Conservation (phyloP, 1,140 invertebrate species). For the Asobara japonica region DNA sequence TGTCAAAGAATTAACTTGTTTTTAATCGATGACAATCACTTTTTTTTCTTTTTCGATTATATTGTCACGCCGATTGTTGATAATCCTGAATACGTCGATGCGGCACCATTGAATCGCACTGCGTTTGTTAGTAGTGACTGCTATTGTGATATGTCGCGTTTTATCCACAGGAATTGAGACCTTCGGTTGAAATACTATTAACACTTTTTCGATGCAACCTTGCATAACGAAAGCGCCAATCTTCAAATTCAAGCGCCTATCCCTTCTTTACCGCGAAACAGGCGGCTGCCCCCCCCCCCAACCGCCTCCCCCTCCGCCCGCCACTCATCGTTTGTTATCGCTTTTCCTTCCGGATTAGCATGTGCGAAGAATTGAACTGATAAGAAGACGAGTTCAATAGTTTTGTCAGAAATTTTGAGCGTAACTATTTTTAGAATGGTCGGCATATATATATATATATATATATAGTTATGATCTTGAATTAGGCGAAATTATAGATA, state of each 20-base stretch:
- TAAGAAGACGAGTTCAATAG: not conserved
- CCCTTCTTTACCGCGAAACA: too few relatives aligned
- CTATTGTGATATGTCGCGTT: not conserved
- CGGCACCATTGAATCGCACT: not conserved
- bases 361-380: not conserved
- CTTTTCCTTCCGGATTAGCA: not conserved
- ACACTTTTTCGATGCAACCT: not conserved
- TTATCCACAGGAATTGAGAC: not conserved
- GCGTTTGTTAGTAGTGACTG: not conserved
- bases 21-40: too few relatives aligned
- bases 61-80: not conserved
- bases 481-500: too few relatives aligned
- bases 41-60: too few relatives aligned
- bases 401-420: too few relatives aligned
- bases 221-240: not conserved
- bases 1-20: too few relatives aligned
- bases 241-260: conserved; percentile 14
- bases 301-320: not conserved
- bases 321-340: not conserved
- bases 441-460: too few relatives aligned
- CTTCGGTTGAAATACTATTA: not conserved
- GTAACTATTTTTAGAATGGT: too few relatives aligned
- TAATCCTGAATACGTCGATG: not conserved
- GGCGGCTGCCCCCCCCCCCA: not conserved
- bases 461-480: too few relatives aligned